Conservation (phyloP, 1,140 invertebrate genomes). For the Leptinotarsa defecta region DNA sequence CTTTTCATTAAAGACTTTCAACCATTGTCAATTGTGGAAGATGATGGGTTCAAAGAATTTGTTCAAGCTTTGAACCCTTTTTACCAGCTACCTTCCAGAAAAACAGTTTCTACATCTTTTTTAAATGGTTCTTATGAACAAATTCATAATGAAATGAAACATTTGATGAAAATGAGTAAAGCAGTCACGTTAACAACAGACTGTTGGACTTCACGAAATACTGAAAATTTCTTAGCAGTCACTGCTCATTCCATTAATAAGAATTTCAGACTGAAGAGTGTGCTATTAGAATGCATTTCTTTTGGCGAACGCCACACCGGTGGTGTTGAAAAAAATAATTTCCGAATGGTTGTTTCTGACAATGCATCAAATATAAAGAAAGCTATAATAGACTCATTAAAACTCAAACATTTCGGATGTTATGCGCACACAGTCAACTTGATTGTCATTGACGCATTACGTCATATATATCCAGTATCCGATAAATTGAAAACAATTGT, state of each 20-base stretch:
- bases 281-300: conserved; percentile 32
- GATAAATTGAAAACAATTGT: conserved; percentile 34
- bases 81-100: conserved; percentile 33
- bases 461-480: conserved; percentile 14
- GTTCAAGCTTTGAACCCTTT: conserved; percentile 35
- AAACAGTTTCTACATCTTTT: conserved; percentile 22
- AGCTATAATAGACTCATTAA: conserved; percentile 29
- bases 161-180: conserved; percentile 4
- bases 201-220: conserved; percentile 29
- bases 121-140: conserved; percentile 10
- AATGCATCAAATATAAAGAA: conserved; percentile 39
- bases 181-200: conserved; percentile 23
- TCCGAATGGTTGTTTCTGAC: conserved; percentile 38
- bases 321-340: conserved; percentile 31
- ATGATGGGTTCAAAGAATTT: conserved; percentile 37
- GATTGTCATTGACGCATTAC: conserved; percentile 21
- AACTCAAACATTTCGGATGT: conserved; percentile 32
- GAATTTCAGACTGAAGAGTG: conserved; percentile 29
- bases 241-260: conserved; percentile 34
- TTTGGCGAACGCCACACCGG: conserved; percentile 28
- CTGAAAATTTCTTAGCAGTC: conserved; percentile 31
- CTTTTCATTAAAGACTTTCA: conserved; percentile 39
- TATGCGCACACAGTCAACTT: conserved; percentile 32
- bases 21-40: conserved; percentile 43
- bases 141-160: neutral